These are phyloP conservation scores for Piscicola geometra DNA, from an alignment of 2,888 invertebrate genomes.

Conservation along the genomic window DNA sequence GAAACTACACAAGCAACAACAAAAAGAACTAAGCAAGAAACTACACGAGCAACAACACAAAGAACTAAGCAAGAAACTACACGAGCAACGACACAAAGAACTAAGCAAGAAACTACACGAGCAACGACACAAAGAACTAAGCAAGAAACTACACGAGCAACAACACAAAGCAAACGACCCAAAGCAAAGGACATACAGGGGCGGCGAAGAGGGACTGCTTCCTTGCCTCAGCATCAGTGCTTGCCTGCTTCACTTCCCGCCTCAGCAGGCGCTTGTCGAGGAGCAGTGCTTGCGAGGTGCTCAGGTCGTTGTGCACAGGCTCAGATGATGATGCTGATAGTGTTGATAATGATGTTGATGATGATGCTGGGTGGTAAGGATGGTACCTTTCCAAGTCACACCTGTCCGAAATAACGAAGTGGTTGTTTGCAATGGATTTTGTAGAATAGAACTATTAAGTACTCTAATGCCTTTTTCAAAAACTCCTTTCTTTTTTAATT, in stretches of 20 bases:
- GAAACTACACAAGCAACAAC: too few relatives aligned
- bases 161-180: background rate
- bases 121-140: background rate
- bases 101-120: background rate
- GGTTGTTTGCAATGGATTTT: too few relatives aligned
- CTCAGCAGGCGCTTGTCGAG: too few relatives aligned
- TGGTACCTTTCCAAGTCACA: conserved; percentile 16
- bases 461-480: too few relatives aligned
- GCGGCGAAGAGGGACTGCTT: too few relatives aligned
- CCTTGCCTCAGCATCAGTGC: too few relatives aligned
- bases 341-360: conserved; percentile 27
- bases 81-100: background rate
- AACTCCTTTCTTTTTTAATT: too few relatives aligned
- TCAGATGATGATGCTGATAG: background rate
- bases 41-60: background rate
- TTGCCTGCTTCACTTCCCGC: too few relatives aligned
- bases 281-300: too few relatives aligned
- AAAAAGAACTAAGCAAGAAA: background rate
- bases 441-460: too few relatives aligned
- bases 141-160: background rate
- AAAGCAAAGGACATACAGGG: too few relatives aligned
- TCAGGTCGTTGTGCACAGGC: background rate
- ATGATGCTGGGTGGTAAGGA: conserved; percentile 9
- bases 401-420: too few relatives aligned
- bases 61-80: background rate